These are phyloP conservation scores for Lutraria rhynchaena DNA, from an alignment of 1,140 invertebrate species.

Conservation along the genomic window DNA sequence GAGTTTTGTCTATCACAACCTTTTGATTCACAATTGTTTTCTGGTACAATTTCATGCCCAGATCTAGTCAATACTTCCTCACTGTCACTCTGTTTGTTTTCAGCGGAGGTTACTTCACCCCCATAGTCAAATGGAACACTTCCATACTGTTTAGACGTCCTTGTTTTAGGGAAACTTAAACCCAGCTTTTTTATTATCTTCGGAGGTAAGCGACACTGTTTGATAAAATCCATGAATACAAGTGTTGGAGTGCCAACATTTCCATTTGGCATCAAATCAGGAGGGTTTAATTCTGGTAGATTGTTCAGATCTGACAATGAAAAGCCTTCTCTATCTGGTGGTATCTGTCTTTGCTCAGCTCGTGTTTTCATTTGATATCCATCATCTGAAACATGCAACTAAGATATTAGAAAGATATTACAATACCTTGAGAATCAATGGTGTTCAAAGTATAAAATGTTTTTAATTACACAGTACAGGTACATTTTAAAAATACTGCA, in stretches of 20 bases:
- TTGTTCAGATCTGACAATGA: conserved; percentile 76
- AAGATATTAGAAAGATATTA: too few relatives aligned
- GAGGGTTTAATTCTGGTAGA: conserved; percentile 83
- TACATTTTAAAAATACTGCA: too few relatives aligned
- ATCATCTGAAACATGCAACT: neutral
- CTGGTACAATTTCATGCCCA: conserved; percentile 57
- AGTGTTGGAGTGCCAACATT: conserved; percentile 86
- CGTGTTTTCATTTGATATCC: conserved; percentile 65
- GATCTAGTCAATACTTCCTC: conserved; percentile 40
- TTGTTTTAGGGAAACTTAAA: conserved; percentile 78
- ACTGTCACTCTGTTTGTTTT: conserved; percentile 22
- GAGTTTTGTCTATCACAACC: neutral
- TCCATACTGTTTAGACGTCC: conserved; percentile 82
- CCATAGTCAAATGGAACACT: conserved; percentile 84
- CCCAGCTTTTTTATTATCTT: conserved; percentile 84
- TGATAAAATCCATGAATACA: conserved; percentile 84
- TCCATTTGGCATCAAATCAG: conserved; percentile 83
- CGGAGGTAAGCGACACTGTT: conserved; percentile 83
- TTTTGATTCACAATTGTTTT: neutral
- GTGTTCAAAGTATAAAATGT: too few relatives aligned
- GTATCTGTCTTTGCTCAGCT: conserved; percentile 70
- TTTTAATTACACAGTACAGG: too few relatives aligned
- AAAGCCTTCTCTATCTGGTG: conserved; percentile 74
- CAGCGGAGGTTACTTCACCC: conserved; percentile 27
- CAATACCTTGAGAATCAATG: too few relatives aligned